Percentiles rank a stretch among this genome's conserved stretches.
Evolutionary conservation across 2,113 vertebrate species (phyloP).

Genomic region (Ancistrus triradiatus): DNA sequence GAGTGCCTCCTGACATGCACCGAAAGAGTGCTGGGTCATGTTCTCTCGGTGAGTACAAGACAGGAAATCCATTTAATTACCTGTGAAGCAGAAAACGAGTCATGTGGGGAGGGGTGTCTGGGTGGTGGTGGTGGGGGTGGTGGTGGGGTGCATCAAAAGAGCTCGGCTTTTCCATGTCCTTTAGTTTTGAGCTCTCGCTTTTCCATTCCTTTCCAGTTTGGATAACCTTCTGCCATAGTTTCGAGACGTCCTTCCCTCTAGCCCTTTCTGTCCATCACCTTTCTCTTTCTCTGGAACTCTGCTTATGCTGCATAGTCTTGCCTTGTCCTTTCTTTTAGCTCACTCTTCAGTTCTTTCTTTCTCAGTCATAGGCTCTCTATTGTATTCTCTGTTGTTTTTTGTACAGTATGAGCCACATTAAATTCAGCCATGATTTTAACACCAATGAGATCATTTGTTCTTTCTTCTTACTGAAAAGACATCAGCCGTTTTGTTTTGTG

Average conservation of each 20-base stretch:
- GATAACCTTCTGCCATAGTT: constrained; percentile 44
- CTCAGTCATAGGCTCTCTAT: too few relatives aligned
- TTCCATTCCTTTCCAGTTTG: constrained; percentile 57
- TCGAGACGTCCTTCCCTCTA: constrained; percentile 14
- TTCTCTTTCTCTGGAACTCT: constrained; percentile 9
- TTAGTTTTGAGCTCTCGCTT: too few relatives aligned
- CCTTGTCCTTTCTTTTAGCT: constrained; percentile 9
- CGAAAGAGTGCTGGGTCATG: constrained; percentile 87
- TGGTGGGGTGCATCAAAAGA: constrained; percentile 79
- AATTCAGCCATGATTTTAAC: too few relatives aligned
- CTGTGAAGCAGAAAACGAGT: constrained; percentile 93
- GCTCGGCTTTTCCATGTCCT: too few relatives aligned
- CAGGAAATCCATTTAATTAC: constrained; percentile 99
- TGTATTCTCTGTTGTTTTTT: too few relatives aligned
- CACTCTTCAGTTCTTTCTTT: not conserved
- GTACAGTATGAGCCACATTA: too few relatives aligned
- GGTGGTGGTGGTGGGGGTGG: not conserved
- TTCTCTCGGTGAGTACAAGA: constrained; percentile 94
- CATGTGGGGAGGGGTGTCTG: constrained; percentile 45
- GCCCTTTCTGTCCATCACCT: constrained; percentile 21
- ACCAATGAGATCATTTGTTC: too few relatives aligned
- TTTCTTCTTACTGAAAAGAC: too few relatives aligned
- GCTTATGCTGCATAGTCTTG: not conserved
- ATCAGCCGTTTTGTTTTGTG: too few relatives aligned
- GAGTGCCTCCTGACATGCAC: constrained; percentile 82